A percentile compares a stretch with the other conserved stretches of the same genome.
phyloP scores from a whole-genome alignment of 2,113 vertebrate genomes.

The Catharus bicknelli region DNA sequence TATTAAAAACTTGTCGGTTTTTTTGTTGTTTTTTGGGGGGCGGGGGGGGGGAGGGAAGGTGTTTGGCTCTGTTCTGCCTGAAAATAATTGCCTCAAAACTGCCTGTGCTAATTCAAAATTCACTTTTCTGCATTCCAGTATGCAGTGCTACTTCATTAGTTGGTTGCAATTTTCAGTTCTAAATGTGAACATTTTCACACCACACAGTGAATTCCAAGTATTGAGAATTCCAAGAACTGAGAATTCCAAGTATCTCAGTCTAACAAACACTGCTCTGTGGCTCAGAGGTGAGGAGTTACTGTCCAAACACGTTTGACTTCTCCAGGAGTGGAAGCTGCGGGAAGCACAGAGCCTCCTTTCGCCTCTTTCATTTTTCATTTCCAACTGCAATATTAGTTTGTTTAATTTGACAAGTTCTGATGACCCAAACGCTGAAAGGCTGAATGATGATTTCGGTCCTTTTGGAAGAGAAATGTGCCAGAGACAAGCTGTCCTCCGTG shows the following conservation, averaged over 20 bases:
- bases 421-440: background rate
- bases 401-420: conserved; percentile 49
- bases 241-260: background rate
- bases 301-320: background rate
- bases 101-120: background rate
- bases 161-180: background rate
- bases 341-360: background rate
- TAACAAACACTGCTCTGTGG: background rate
- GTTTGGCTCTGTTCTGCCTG: no score
- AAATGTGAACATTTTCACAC: background rate
- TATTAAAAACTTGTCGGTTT: background rate
- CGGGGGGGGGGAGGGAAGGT: no score
- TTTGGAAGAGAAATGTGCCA: conserved; percentile 36
- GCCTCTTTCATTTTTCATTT: conserved; percentile 5
- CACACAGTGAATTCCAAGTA: background rate
- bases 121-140: background rate
- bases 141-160: background rate
- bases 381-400: conserved; percentile 37
- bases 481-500: conserved; percentile 34
- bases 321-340: background rate
- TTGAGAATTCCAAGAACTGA: background rate
- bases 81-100: background rate
- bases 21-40: no score
- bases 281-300: background rate
- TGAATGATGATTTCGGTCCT: conserved; percentile 45